Base-by-base conservation (phyloP, 2,888 invertebrate species). In the Agrochola lota region DNA sequence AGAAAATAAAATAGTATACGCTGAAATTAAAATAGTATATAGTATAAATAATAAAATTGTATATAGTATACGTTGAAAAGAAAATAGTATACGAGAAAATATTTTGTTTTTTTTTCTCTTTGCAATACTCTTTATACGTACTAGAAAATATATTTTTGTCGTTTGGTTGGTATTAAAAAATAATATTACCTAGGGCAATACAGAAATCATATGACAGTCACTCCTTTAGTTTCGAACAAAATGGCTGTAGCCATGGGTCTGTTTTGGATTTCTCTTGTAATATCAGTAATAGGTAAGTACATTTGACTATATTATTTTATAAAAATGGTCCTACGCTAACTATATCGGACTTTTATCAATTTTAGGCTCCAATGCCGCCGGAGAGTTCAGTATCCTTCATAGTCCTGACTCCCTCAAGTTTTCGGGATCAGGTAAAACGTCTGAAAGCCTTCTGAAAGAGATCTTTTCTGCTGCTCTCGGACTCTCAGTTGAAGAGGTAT, bases 391-490 rank as follows among this genome's bases (percentile, higher is more conserved):
- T 67, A 94, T 98, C 76, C 94, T 98, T 76, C 97, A 98, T 91
- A 97, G 97, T 88, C 98, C 98, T 30, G 95, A 97, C 74, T 98
- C 98, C 87, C 94, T 98, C 64, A 94, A 95, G 82, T 98, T 98
- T 94, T 96, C 97, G 88, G 98, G 98, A 75, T 97, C 97, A 83
- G 97, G 97, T 83, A 96, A 96, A 84, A 92, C 98, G 20, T 97
- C 97, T 77, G 97, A 98, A 90, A 98, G 97, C 89, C 94, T 97
- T 7, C 93, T 98, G 4, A 97, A 97, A 90, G 98, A 98, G 93
- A 97, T 98, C 11, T 97, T 97, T 84, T 97, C 97, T n/a, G 98
- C 98, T 77, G 95, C 97, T 71, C 95, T 98, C 83, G 98, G 98
- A 69, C 97, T 98, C 85, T 97, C 98, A 20, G 97, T 98, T n/a